Evolutionary conservation across 2,888 invertebrate species (phyloP).

Genomic region (Chelonus formosanus): DNA sequence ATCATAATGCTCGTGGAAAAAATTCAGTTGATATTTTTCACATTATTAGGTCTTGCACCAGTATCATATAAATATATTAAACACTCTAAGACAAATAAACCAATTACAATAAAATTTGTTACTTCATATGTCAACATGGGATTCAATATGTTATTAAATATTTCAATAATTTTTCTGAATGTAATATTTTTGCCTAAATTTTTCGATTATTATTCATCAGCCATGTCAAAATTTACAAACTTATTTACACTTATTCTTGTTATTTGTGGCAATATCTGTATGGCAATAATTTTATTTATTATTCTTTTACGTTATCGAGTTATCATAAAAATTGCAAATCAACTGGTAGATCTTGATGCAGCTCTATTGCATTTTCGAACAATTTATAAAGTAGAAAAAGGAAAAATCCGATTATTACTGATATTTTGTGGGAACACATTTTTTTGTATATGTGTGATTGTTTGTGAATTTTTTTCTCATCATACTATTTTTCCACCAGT

Average conservation of each 20-base stretch:
- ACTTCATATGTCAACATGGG: slow-evolving; percentile 9
- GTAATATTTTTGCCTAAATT: no score
- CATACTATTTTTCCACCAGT: neutral
- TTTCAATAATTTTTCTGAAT: no score
- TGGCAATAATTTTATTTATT: slow-evolving; percentile 19
- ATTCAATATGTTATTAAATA: neutral
- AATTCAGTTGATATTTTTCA: slow-evolving; percentile 7
- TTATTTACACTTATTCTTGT: slow-evolving; percentile 3
- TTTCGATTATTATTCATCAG: no score
- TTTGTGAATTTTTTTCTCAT: neutral
- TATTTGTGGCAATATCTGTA: slow-evolving; percentile 13
- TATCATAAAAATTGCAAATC: slow-evolving; percentile 32
- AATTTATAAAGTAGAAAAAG: neutral
- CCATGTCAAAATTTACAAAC: no score
- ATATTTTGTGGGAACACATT: neutral
- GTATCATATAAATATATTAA: slow-evolving; percentile 6
- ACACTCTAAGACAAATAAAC: neutral
- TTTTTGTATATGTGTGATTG: neutral
- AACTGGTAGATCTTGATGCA: slow-evolving; percentile 21
- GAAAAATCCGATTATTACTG: neutral
- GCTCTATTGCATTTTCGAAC: neutral
- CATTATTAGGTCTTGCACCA: slow-evolving; percentile 31
- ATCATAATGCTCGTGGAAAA: neutral
- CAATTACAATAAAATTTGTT: slow-evolving; percentile 24
- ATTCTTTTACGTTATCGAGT: slow-evolving; percentile 31